A percentile compares a stretch with the other conserved stretches of the same genome.
Evolutionary conservation across 1,140 invertebrate species (phyloP).

Genomic region (Charaxes varanes): DNA sequence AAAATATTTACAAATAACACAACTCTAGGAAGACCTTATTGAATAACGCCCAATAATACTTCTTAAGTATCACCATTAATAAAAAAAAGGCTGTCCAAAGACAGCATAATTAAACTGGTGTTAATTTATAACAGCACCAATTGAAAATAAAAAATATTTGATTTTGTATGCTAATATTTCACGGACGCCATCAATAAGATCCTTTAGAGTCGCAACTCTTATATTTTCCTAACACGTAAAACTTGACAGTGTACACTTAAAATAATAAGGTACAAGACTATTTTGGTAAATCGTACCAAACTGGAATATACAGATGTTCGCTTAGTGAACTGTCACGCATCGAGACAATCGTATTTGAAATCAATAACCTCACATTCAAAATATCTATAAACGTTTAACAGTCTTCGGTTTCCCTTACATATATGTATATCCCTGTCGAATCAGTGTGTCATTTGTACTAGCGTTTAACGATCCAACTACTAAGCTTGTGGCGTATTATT

Average conservation of each 20-base stretch:
- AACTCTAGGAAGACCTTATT: constrained; percentile 27
- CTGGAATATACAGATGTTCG: constrained; percentile 53
- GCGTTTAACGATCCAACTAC: constrained; percentile 50
- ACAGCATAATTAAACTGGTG: too few species aligned
- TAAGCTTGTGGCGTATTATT: constrained; percentile 34
- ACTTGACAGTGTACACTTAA: constrained; percentile 40
- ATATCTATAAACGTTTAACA: constrained; percentile 68
- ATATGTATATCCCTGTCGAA: constrained; percentile 64
- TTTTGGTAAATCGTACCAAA: constrained; percentile 60
- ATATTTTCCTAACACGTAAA: constrained; percentile 10
- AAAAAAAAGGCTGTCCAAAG: too few species aligned
- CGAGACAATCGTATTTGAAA: constrained; percentile 36
- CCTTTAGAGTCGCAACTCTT: constrained; percentile 7
- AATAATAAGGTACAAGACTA: constrained; percentile 59
- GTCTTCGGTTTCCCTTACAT: constrained; percentile 69
- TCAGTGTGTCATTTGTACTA: constrained; percentile 67
- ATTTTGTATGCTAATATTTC: not conserved
- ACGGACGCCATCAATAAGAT: constrained; percentile 10
- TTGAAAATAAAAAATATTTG: not conserved
- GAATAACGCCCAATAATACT: too few species aligned
- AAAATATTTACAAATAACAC: constrained; percentile 37
- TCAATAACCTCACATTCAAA: constrained; percentile 44
- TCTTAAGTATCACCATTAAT: too few species aligned
- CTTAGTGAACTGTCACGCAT: constrained; percentile 31
- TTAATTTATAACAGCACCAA: not conserved